Evolutionary conservation across 2,797 vertebrate species (phyloP).

Genomic region (Siniperca obscura): DNA sequence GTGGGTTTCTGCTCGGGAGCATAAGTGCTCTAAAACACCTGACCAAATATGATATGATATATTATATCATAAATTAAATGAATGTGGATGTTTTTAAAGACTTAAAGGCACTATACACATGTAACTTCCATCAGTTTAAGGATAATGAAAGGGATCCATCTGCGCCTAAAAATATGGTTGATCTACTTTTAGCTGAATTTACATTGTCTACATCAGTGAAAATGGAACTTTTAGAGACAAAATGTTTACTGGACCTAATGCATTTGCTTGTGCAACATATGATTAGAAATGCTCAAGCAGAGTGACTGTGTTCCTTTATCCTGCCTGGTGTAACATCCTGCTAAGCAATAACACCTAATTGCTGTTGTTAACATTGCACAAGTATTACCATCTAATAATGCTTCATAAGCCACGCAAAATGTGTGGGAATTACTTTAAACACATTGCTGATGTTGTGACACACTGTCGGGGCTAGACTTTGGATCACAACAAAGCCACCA

Average conservation of each 20-base stretch:
- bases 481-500: slow-evolving; percentile 36
- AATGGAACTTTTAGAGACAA: not conserved
- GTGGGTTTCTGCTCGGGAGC: not conserved
- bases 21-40: not conserved
- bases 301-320: not conserved
- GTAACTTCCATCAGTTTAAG: not conserved
- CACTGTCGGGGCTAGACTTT: not conserved
- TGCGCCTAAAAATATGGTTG: too few species aligned
- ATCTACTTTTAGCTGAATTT: not conserved
- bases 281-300: not conserved
- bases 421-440: not conserved
- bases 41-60: not conserved
- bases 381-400: not conserved
- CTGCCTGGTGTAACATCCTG: not conserved
- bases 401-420: not conserved
- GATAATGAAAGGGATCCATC: not conserved
- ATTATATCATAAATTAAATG: not conserved
- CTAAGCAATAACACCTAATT: not conserved
- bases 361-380: not conserved
- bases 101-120: not conserved
- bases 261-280: not conserved
- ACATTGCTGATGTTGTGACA: slow-evolving; percentile 3
- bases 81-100: not conserved
- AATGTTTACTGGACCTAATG: not conserved
- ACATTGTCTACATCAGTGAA: not conserved